These are phyloP conservation scores for Drosophila merina DNA, from an alignment of 2,888 invertebrate genomes.

Conservation along the genomic window DNA sequence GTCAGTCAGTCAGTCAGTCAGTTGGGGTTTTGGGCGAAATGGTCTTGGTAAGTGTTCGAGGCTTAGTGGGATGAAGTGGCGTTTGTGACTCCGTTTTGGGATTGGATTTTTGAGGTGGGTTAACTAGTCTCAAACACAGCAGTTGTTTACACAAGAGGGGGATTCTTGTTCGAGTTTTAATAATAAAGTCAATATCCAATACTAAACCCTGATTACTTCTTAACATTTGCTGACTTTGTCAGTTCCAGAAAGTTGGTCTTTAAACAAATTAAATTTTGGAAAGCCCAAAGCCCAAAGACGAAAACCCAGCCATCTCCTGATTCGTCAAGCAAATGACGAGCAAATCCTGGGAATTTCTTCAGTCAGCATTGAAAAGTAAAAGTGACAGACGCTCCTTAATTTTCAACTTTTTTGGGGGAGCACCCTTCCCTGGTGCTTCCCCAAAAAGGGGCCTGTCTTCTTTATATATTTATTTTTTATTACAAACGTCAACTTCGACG, in stretches of 20 bases:
- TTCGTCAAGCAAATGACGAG: slow-evolving; percentile 50
- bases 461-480: slow-evolving; percentile 71
- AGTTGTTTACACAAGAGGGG: background rate
- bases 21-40: background rate
- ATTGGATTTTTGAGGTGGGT: slow-evolving; percentile 31
- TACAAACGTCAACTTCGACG: slow-evolving; percentile 63
- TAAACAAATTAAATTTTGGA: slow-evolving; percentile 60
- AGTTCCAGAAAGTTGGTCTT: slow-evolving; percentile 6
- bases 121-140: slow-evolving; percentile 19
- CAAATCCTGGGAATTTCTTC: slow-evolving; percentile 33
- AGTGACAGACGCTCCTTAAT: slow-evolving; percentile 74
- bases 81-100: slow-evolving; percentile 16
- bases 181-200: background rate
- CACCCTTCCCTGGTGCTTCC: background rate
- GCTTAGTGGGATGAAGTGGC: slow-evolving; percentile 35
- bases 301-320: slow-evolving; percentile 14
- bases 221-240: no score
- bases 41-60: slow-evolving; percentile 15
- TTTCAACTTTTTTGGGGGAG: slow-evolving; percentile 62
- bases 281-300: background rate
- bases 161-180: background rate
- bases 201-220: background rate
- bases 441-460: slow-evolving; percentile 22
- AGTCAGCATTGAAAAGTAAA: slow-evolving; percentile 58
- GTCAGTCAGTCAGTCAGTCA: slow-evolving; percentile 4